Percentiles rank a stretch among this genome's conserved stretches.
Conservation (phyloP, 2,113 vertebrate genomes). For the Vicugna pacos region DNA sequence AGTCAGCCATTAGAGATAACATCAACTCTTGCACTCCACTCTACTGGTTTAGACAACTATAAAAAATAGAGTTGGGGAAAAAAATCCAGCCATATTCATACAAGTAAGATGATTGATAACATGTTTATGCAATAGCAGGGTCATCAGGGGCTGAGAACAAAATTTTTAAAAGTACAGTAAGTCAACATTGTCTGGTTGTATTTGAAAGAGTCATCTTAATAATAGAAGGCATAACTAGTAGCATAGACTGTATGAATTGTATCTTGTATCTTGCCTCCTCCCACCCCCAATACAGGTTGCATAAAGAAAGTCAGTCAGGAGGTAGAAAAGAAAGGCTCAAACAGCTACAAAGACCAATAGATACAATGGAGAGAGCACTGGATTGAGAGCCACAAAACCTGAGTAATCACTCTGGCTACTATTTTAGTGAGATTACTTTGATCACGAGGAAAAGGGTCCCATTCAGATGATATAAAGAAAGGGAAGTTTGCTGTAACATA, state of each 20-base stretch:
- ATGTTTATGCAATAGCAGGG: neutral
- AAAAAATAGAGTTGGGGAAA: neutral
- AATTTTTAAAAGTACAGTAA: neutral
- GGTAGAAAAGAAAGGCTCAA: neutral
- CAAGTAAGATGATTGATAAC: neutral
- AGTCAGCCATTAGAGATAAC: neutral
- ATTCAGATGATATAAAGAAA: neutral
- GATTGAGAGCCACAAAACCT: neutral
- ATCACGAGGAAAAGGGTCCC: neutral
- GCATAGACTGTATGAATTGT: neutral
- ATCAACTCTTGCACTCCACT: neutral
- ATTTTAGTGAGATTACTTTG: neutral
- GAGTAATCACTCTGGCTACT: neutral
- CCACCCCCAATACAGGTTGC: neutral
- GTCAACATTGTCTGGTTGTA: neutral
- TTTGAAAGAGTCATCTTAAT: neutral
- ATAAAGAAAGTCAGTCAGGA: neutral
- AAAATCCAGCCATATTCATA: neutral
- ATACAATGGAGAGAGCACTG: neutral
- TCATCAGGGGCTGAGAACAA: neutral
- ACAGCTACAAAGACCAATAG: neutral
- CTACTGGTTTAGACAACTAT: slow-evolving; percentile 14
- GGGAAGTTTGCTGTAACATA: neutral
- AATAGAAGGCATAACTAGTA: neutral
- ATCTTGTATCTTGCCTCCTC: neutral